A percentile compares a stretch with the other conserved stretches of the same genome.
phyloP scores from a whole-genome alignment of 2,113 vertebrate genomes.

The Aepyceros melampus region DNA sequence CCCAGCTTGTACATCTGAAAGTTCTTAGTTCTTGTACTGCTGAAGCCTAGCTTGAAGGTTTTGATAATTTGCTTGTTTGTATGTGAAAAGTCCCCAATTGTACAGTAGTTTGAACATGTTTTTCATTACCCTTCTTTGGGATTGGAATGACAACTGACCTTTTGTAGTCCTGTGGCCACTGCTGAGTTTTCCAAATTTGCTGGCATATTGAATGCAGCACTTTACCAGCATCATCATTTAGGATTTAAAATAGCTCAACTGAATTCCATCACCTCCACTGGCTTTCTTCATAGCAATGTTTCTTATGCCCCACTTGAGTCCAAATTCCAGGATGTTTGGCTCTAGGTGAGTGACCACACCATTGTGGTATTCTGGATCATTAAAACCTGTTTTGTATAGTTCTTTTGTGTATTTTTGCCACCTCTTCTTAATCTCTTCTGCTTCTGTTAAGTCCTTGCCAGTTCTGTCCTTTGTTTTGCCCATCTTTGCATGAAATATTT shows the following conservation, averaged over 20 bases:
- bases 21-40: not conserved
- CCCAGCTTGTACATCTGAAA: not conserved
- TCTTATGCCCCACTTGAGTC: not conserved
- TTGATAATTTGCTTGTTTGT: not conserved
- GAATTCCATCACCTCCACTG: not conserved
- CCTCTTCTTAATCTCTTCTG: not conserved
- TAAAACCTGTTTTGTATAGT: not conserved
- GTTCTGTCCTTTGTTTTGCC: not conserved
- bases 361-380: not conserved
- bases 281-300: not conserved
- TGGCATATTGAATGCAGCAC: not conserved
- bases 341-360: not conserved
- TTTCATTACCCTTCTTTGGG: not conserved
- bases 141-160: not conserved
- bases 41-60: not conserved
- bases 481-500: not conserved
- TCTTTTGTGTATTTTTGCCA: not conserved
- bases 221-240: not conserved
- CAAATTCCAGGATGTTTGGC: not conserved
- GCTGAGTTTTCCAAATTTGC: not conserved
- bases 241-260: not conserved
- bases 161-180: not conserved
- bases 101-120: not conserved
- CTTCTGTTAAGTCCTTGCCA: not conserved
- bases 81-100: not conserved